Evolutionary conservation across 2,113 vertebrate species (phyloP).

Genomic region (Phrynosoma blainvillii): DNA sequence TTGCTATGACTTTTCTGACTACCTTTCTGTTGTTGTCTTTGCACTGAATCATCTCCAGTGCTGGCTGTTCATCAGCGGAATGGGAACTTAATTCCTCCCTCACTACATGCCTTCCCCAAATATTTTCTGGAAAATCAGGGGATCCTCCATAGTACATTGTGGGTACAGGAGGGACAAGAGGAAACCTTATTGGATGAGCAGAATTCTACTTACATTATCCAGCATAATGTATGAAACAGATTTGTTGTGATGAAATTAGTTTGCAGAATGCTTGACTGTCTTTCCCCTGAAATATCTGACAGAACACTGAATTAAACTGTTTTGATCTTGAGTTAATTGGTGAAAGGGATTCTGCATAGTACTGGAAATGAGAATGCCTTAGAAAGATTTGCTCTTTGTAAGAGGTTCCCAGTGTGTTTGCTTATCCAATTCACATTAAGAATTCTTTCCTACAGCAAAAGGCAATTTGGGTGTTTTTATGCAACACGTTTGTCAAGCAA

Average conservation of each 20-base stretch:
- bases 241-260: conserved; percentile 28
- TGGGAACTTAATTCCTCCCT: neutral
- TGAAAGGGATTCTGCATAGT: neutral
- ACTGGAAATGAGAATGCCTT: neutral
- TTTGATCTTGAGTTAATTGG: neutral
- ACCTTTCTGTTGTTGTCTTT: neutral
- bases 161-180: neutral
- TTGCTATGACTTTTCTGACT: neutral
- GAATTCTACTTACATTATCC: neutral
- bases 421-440: neutral
- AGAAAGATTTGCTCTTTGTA: neutral
- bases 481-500: neutral
- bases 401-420: neutral
- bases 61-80: neutral
- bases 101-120: neutral
- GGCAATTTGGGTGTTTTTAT: neutral
- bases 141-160: neutral
- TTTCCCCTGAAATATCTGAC: neutral
- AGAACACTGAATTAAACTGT: neutral
- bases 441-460: neutral
- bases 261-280: neutral
- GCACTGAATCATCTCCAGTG: neutral
- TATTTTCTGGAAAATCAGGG: neutral
- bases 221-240: conserved; percentile 7
- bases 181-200: neutral